A percentile compares a stretch with the other conserved stretches of the same genome.
Conservation (phyloP, 2,888 invertebrate genomes). For the Nymphalis c-album region DNA sequence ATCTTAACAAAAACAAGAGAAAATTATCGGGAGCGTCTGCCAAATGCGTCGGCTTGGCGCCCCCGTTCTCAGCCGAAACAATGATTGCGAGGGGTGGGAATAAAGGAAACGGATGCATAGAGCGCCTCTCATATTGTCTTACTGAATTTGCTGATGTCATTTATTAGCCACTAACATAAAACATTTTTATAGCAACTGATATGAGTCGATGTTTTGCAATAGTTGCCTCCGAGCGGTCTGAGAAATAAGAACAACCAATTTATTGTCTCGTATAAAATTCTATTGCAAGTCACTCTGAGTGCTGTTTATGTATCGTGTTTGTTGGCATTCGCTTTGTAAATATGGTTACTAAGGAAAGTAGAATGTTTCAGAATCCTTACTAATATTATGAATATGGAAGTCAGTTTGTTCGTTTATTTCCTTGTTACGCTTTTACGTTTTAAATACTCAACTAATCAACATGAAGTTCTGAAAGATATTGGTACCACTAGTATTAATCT, state of each 20-base stretch:
- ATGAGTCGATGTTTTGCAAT: conserved; percentile 60
- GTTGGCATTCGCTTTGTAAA: conserved; percentile 6
- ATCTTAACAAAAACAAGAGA: conserved; percentile 66
- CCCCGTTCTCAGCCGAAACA: conserved; percentile 67
- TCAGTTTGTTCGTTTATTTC: too few relatives aligned
- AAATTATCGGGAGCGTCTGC: conserved; percentile 62
- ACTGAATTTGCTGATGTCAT: conserved; percentile 81
- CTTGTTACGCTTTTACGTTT: too few relatives aligned
- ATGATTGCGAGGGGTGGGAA: conserved; percentile 71
- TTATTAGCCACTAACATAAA: conserved; percentile 81
- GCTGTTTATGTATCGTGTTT: conserved; percentile 10
- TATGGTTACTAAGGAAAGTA: conserved; percentile 25
- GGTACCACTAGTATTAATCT: too few relatives aligned
- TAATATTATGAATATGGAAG: too few relatives aligned
- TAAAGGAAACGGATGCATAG: conserved; percentile 73
- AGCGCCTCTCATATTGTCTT: conserved; percentile 78
- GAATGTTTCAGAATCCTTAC: conserved; percentile 1
- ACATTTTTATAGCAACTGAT: conserved; percentile 79
- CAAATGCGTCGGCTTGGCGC: conserved; percentile 69
- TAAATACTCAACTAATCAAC: too few relatives aligned
- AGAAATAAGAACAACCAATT: conserved; percentile 71
- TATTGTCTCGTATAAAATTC: conserved; percentile 73
- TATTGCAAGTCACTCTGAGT: conserved; percentile 49
- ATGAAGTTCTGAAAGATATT: too few relatives aligned
- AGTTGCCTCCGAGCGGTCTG: conserved; percentile 63